Evolutionary conservation across 2,113 vertebrate genomes (phyloP), one percentile per base, ranked within the genome.

Genomic region (Nannobrachium achirus): DNA sequence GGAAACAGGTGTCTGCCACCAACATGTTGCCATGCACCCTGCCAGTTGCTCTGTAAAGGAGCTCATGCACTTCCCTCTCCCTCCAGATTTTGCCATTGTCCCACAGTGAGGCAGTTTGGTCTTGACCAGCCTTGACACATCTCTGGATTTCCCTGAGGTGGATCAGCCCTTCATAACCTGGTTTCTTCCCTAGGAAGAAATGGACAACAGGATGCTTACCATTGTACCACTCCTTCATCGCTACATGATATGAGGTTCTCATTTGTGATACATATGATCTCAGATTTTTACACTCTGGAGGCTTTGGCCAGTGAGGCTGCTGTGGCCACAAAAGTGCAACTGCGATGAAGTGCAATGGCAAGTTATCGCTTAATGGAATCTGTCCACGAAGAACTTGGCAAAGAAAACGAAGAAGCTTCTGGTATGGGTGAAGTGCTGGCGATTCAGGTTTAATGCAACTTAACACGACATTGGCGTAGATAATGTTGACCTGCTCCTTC

Each of bases 401-500:
- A 9, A 91, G 75, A 15, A 45, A 0, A 0, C 52, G 0, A 1
- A 67, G 2, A 10, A 91, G 56, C 0, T 0, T 0, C 3, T 0
- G 0, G 42, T 86, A 83, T 0, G 66, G 39, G 1, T 0, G 0
- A 20, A 88, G 10, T 1, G 0, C 0, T 0, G 0, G 1, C 0
- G 87, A 91, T 18, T 1, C 13, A 7, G 85, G 84, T 45, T 80
- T 83, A 44, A 90, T 65, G 57, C 77, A 10, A 61, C 75, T 76
- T 10, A 92, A 73, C 19, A 90, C 86, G 75, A 91, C 66, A 76
- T 79, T 89, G 33, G 76, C 72, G 59, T 90, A 91, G 0, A 90
- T 68, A 3, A 75, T 81, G 73, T 91, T 91, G 18, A 90, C 64
- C 4, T 0, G 81, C 6, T 84, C 75, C 14, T 48, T 81, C 8